Conservation (phyloP, 2,797 vertebrate species). For the Sebastes miniatus region DNA sequence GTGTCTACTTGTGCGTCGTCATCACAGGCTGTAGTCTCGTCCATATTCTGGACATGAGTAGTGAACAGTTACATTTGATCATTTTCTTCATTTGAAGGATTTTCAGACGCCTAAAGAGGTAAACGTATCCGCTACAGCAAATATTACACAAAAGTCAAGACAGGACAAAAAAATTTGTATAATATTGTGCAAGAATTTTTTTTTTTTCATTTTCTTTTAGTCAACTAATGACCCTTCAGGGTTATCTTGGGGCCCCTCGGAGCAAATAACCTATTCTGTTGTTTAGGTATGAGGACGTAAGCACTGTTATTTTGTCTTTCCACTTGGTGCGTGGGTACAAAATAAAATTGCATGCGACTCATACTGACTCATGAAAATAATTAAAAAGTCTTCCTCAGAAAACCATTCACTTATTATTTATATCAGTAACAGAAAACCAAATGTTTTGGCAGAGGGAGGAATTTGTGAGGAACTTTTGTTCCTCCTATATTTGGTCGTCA, state of each 20-base stretch:
- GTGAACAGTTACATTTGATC: background rate
- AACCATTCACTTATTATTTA: background rate
- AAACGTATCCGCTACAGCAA: too few species aligned
- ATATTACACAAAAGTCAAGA: too few species aligned
- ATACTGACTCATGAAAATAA: background rate
- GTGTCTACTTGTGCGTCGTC: background rate
- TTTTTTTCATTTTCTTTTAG: too few species aligned
- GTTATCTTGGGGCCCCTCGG: too few species aligned
- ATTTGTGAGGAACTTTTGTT: background rate
- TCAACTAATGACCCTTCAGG: too few species aligned
- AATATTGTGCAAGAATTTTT: too few species aligned
- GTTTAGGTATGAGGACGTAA: background rate
- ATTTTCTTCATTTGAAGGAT: background rate
- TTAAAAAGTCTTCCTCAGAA: background rate
- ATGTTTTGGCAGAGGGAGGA: background rate
- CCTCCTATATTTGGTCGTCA: background rate
- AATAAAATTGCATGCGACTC: background rate
- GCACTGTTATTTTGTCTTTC: background rate
- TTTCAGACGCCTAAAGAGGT: background rate
- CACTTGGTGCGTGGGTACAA: background rate
- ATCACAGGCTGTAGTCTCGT: background rate
- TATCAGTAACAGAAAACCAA: background rate
- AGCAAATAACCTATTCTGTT: background rate
- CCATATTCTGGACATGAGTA: background rate
- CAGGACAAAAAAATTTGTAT: too few species aligned